A percentile compares a stretch with the other conserved stretches of the same genome.
Evolutionary conservation across 2,888 invertebrate species (phyloP).

Genomic region (Dynastes grantii): DNA sequence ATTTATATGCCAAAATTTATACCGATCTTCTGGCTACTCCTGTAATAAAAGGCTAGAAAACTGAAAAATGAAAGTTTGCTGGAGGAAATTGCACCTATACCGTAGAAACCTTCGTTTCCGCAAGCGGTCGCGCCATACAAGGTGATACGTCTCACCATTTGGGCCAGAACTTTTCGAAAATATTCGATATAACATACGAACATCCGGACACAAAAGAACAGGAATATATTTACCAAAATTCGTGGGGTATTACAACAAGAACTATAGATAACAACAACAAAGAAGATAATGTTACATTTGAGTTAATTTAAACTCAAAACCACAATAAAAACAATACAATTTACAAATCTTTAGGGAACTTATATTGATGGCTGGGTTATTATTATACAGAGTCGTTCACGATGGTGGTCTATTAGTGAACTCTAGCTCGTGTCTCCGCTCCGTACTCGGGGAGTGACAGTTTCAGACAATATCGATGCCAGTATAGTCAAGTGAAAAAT

Average conservation of each 20-base stretch:
- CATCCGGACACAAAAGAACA: slow-evolving; percentile 93
- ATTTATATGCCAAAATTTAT: slow-evolving; percentile 93
- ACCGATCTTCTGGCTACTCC: slow-evolving; percentile 94
- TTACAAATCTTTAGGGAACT: too few relatives aligned
- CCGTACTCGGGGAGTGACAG: too few relatives aligned
- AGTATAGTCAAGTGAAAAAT: too few relatives aligned
- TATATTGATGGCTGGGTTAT: too few relatives aligned
- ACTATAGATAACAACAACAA: slow-evolving; percentile 81
- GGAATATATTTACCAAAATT: slow-evolving; percentile 95
- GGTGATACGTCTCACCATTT: slow-evolving; percentile 99
- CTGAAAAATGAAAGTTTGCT: slow-evolving; percentile 99
- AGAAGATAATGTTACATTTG: too few relatives aligned
- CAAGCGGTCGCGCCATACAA: slow-evolving; percentile 94
- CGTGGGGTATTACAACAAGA: slow-evolving; percentile 98
- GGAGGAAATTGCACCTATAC: slow-evolving; percentile 98
- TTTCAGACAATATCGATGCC: too few relatives aligned
- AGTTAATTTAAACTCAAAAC: too few relatives aligned
- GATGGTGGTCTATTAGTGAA: too few relatives aligned
- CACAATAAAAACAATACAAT: too few relatives aligned
- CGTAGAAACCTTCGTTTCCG: slow-evolving; percentile 95
- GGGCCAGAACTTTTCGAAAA: slow-evolving; percentile 99
- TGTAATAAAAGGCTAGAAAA: slow-evolving; percentile 95
- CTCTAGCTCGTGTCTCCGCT: too few relatives aligned
- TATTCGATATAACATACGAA: slow-evolving; percentile 98
- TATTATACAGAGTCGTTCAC: too few relatives aligned